Evolutionary conservation across 2,797 vertebrate species (phyloP), one percentile per base, ranked within the genome.

Genomic region (Micromesistius poutassou): DNA sequence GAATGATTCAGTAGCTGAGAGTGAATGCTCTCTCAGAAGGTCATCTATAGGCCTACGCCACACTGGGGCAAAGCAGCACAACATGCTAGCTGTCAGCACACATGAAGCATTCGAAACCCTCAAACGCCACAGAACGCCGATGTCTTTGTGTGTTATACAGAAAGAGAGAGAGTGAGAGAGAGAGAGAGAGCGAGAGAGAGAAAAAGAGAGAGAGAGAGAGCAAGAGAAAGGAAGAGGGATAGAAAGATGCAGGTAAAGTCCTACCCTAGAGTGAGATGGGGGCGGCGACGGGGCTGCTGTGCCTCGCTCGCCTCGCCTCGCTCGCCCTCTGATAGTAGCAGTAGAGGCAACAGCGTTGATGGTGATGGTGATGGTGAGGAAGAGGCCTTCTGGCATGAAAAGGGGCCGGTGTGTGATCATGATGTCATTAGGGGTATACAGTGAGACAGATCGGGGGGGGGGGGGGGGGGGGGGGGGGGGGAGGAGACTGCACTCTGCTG

Each of bases 341-440:
- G 36, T 8, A 38, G 36, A 38, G 36, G 36, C 36, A 38, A 38
- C 36, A 22, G 16, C 82, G 87, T 87, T 88, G 92, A 89, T 85
- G 83, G 75, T 76, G 87, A 36, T 36, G 35, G 35, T 36, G 36
- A 84, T 74, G 87, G 83, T 86, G 90, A 90, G 85, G 87, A 91
- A 89, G 89, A 91, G 85, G 79, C 82, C 77, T 91, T 88, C 90
- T 89, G 91, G 89, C 89, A 91, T 91, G 90, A 93, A 93, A 91
- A 91, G 85, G 68, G 83, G 80, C 81, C 78, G 78, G 85, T 75
- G 90, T 92, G 92, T 92, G 91, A 93, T 93, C 92, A 93, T 90
- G 89, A 91, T 93, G 91, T 92, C 92, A 93, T 93, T 91, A 93
- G 91, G 86, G 89, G 89, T 84, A 92, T 92, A 86, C 89, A 88